Percentiles rank a stretch among this genome's conserved stretches.
Evolutionary conservation across 2,888 invertebrate genomes (phyloP).

Genomic region (Glyphotaelius pellucidus): DNA sequence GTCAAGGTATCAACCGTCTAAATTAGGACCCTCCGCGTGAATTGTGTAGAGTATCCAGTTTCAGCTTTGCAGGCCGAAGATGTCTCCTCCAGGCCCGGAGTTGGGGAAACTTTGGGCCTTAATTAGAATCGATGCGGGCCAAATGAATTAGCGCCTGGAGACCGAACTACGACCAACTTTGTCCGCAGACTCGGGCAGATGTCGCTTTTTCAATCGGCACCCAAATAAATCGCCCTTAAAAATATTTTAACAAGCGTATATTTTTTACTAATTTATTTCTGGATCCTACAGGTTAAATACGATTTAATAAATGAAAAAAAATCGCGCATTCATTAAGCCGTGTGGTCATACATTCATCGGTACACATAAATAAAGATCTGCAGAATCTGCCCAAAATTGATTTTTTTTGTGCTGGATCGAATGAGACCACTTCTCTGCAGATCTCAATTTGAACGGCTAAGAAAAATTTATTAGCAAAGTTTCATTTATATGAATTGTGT

Average conservation of each 20-base stretch:
- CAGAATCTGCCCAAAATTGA: too few species aligned
- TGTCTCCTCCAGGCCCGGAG: conserved; percentile 46
- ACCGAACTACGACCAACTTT: conserved; percentile 44
- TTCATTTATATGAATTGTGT: too few species aligned
- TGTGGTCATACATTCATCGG: too few species aligned
- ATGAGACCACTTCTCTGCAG: too few species aligned
- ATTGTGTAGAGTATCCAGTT: conserved; percentile 2
- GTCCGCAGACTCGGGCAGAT: conserved; percentile 45
- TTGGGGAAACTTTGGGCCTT: conserved; percentile 54
- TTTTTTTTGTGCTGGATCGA: too few species aligned
- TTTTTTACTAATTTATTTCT: not conserved
- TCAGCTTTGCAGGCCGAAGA: conserved; percentile 13
- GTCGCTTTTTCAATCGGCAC: conserved; percentile 36
- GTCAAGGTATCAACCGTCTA: conserved; percentile 2
- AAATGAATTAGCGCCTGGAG: conserved; percentile 63
- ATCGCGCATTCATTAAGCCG: too few species aligned
- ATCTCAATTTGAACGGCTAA: too few species aligned
- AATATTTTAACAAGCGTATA: not conserved
- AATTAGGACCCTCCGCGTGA: not conserved
- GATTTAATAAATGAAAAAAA: too few species aligned
- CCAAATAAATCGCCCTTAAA: not conserved
- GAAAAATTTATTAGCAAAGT: too few species aligned
- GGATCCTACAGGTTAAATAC: too few species aligned
- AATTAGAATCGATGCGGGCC: conserved; percentile 66
- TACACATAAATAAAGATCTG: too few species aligned